Evolutionary conservation across 1,140 invertebrate species (phyloP).

Genomic region (Pseudomyrmex dendroicus): DNA sequence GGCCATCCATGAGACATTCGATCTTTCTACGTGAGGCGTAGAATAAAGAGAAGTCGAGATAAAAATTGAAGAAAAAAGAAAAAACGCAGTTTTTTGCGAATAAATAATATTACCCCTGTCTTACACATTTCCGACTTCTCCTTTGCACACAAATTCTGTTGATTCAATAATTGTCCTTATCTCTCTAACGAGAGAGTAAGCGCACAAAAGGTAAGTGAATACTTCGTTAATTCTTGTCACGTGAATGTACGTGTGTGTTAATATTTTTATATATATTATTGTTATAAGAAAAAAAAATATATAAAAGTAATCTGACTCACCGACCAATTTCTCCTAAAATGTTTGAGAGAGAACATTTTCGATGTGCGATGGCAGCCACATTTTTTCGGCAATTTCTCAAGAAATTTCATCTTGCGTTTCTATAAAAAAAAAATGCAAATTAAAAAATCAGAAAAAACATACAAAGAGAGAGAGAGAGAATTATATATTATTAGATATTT

Average conservation of each 20-base stretch:
- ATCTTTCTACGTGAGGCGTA: constrained; percentile 15
- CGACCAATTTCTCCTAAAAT: constrained; percentile 24
- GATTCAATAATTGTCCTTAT: neutral
- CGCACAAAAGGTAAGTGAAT: constrained; percentile 27
- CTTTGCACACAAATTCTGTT: neutral
- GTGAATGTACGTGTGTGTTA: neutral
- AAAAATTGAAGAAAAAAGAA: constrained; percentile 3
- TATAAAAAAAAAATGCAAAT: constrained; percentile 21
- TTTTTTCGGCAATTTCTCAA: too few relatives aligned
- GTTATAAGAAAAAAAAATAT: too few relatives aligned
- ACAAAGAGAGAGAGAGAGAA: too few relatives aligned
- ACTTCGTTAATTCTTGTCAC: constrained; percentile 6
- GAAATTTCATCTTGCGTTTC: constrained; percentile 39
- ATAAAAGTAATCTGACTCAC: constrained; percentile 36
- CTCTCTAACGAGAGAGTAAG: neutral
- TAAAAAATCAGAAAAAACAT: too few relatives aligned
- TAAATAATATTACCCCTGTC: neutral
- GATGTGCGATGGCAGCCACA: neutral
- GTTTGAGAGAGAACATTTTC: neutral
- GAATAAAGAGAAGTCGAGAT: constrained; percentile 4
- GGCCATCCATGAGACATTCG: constrained; percentile 42
- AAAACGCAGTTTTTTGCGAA: constrained; percentile 15
- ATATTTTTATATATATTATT: too few relatives aligned
- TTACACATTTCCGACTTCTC: constrained; percentile 1
- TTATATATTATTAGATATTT: too few relatives aligned